A percentile compares a stretch with the other conserved stretches of the same genome.
phyloP scores from a whole-genome alignment of 2,113 vertebrate species.

The Setophaga coronata region DNA sequence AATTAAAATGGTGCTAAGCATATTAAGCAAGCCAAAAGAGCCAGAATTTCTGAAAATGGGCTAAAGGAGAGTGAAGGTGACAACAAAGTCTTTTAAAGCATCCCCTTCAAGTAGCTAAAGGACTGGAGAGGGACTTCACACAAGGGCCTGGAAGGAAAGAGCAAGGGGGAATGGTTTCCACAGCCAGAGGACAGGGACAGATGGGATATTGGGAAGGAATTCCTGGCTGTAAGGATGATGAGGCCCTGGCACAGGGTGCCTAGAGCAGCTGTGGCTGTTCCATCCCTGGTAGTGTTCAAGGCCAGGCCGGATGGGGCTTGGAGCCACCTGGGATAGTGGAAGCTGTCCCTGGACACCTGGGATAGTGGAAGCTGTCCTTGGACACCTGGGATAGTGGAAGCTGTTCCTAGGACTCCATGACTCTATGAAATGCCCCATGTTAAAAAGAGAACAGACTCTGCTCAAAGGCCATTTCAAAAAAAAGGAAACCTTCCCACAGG shows the following conservation, averaged over 20 bases:
- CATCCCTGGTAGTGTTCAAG: neutral
- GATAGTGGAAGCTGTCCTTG: neutral
- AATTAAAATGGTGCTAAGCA: neutral
- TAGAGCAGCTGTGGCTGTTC: neutral
- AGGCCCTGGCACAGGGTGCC: rapidly evolving
- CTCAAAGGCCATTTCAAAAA: neutral
- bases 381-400: neutral
- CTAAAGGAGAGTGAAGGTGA: neutral
- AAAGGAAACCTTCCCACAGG: neutral
- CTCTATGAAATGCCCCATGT: neutral
- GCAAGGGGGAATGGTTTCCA: neutral
- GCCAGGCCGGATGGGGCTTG: rapidly evolving
- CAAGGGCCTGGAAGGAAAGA: neutral
- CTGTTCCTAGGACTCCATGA: neutral
- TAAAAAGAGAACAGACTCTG: neutral
- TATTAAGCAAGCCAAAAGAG: neutral
- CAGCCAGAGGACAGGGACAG: rapidly evolving
- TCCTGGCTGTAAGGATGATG: rapidly evolving
- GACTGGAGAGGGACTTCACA: neutral
- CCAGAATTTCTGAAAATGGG: neutral
- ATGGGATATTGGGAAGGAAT: neutral
- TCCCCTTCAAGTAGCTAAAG: neutral
- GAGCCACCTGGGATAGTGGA: rapidly evolving
- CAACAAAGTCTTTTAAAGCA: neutral
- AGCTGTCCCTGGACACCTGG: neutral